These are phyloP conservation scores for Sesia apiformis DNA, from an alignment of 2,888 invertebrate genomes.

Conservation along the genomic window DNA sequence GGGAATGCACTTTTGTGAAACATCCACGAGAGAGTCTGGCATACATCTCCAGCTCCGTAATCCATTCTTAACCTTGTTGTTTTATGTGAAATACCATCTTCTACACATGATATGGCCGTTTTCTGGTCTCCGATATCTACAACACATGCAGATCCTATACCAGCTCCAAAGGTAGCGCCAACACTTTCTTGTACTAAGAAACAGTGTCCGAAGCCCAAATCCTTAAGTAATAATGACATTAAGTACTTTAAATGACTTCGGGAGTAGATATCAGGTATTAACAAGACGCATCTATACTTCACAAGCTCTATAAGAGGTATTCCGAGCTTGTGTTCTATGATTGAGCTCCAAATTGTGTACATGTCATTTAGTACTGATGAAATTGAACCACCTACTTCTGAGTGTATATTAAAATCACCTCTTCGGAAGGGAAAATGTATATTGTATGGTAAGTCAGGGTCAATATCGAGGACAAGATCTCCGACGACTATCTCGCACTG, in stretches of 20 bases:
- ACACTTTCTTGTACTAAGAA: conserved; percentile 84
- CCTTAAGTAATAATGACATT: conserved; percentile 84
- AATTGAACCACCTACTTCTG: conserved; percentile 88
- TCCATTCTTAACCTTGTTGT: conserved; percentile 88
- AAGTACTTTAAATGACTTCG: conserved; percentile 89
- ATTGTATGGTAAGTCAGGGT: conserved; percentile 83
- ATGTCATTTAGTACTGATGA: conserved; percentile 88
- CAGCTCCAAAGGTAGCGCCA: conserved; percentile 67
- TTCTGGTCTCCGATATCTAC: conserved; percentile 97
- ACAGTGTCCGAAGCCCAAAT: conserved; percentile 90
- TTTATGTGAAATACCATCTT: conserved; percentile 95
- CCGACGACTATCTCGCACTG: conserved; percentile 82
- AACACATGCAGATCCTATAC: conserved; percentile 87
- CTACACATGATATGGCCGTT: conserved; percentile 95
- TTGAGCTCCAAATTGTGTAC: conserved; percentile 90
- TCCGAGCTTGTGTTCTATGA: conserved; percentile 83
- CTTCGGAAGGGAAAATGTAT: conserved; percentile 92
- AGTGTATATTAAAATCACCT: conserved; percentile 91
- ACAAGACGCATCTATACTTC: conserved; percentile 88
- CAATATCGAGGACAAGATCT: conserved; percentile 82
- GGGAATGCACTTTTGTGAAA: conserved; percentile 93
- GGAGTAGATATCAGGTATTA: conserved; percentile 93
- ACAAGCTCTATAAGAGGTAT: conserved; percentile 82
- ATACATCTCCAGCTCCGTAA: conserved; percentile 94
- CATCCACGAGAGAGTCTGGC: conserved; percentile 91